These are phyloP conservation scores for Trichonephila inaurata DNA, from an alignment of 1,140 invertebrate species.

Conservation along the genomic window DNA sequence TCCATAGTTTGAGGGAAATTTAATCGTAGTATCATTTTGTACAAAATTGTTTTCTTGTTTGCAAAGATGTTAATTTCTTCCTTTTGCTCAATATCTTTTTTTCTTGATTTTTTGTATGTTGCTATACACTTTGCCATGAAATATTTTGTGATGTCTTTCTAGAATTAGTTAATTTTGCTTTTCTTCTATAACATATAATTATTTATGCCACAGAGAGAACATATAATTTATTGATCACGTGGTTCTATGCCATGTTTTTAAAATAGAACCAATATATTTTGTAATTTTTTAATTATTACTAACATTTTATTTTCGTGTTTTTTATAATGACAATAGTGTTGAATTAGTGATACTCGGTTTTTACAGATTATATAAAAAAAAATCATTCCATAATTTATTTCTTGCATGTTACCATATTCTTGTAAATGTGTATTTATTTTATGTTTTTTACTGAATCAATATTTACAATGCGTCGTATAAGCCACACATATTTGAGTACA, in stretches of 20 bases:
- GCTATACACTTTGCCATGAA: neutral
- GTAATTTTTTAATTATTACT: neutral
- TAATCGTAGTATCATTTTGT: neutral
- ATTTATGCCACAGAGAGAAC: neutral
- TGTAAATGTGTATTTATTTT: constrained; percentile 12
- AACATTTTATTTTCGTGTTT: neutral
- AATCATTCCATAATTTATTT: constrained; percentile 4
- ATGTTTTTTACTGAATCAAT: constrained; percentile 10
- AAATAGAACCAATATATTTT: constrained; percentile 3
- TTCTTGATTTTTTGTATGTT: neutral
- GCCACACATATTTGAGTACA: constrained; percentile 59
- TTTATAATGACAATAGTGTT: constrained; percentile 24
- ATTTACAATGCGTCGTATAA: constrained; percentile 53
- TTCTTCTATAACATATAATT: neutral
- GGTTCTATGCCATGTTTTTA: neutral
- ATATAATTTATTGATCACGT: neutral
- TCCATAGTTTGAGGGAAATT: neutral
- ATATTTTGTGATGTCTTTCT: neutral
- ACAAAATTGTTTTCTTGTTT: neutral
- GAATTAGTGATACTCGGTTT: constrained; percentile 16
- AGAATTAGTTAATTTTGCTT: neutral
- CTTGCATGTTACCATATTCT: neutral
- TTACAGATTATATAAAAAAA: neutral
- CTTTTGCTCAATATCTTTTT: neutral
- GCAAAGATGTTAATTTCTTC: neutral